Evolutionary conservation across 1,140 invertebrate species (phyloP), one percentile per base, ranked within the genome.

Genomic region (Paraescarpia echinospica): DNA sequence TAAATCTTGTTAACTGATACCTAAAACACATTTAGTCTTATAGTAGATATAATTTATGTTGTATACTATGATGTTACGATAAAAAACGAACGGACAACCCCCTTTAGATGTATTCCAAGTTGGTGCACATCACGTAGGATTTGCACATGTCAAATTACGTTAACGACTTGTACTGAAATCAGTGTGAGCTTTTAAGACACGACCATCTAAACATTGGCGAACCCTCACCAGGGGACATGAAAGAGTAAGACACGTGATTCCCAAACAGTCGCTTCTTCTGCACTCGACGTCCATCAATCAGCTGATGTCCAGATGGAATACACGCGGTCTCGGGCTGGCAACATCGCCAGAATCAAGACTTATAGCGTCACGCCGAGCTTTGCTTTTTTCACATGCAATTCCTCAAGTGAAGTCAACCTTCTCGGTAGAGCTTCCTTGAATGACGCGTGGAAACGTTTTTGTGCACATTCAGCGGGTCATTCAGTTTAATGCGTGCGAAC

Each of bases 61-160:
- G n/a, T n/a, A n/a, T n/a, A n/a, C n/a, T n/a, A n/a, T n/a, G n/a
- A n/a, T n/a, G n/a, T n/a, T n/a, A n/a, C n/a, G n/a, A n/a, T n/a
- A 12, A 41, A 41, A 4, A 41, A 41, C 41, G 41, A 6, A 41
- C 41, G 41, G 41, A 41, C 41, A 41, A 41, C 41, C 12, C 41
- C 12, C 41, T 41, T 4, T 41, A 41, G 12, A 41, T 12, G 4
- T 41, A 12, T 41, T 4, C 41, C 4, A 12, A 41, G 12, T 12
- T 4, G 12, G 41, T 41, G 41, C 41, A 41, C 41, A 6, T 41
- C 41, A 12, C 41, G 4, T 41, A 1, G 59, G 33, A 0, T 59
- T 92, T 92, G n/a, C 33, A 34, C 59, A 77, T 33, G 35, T 92
- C 89, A 31, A 92, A 12, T 22, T 35, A 91, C n/a, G 90, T 91